Base-by-base conservation (phyloP, 2,797 vertebrate species). In the Ptychobarbus kaznakovi region DNA sequence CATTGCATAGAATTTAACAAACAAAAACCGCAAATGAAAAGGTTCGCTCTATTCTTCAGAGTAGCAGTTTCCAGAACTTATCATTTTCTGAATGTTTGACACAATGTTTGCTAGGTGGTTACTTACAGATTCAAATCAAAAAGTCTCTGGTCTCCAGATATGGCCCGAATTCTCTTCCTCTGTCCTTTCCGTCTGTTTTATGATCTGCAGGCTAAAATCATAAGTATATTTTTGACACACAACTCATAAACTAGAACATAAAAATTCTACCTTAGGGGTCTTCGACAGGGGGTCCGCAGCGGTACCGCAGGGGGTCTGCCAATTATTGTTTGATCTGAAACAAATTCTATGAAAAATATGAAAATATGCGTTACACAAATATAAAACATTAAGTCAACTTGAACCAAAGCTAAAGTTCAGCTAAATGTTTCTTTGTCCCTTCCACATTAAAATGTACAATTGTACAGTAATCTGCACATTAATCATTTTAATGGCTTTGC, bases 271-370 rank as follows among this genome's bases (percentile, higher is more conserved):
- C 56, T 63, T 78, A 25, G 56, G 75, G 76, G 56, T 61, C 76
- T 63, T 78, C 76, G n/a, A 63, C 56, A 78, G 76, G 76, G 75
- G 76, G 76, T 78, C 76, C 76, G 15, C 38, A 61, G n/a, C 1
- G 0, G 13, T 11, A 18, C 56, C 25, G n/a, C 56, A 61, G 76
- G 56, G 38, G 56, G 76, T 63, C 56, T 78, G n/a, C 76, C 76
- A 78, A 63, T 78, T 78, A 65, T 46, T 65, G 78, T 28, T 66
- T 80, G 77, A 80, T 80, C 58, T 80, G 61, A 46, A 49, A 15
- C 42, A 9, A 20, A 49, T 80, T 80, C 44, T 22, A 28, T 63
- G 25, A 32, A 80, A 63, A 32, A 49, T 22, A 13, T 15, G 6
- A 28, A 65, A 78, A 61, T 78, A 77, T 40, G 51, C 32, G 22